Base-by-base conservation (phyloP, 2,888 invertebrate genomes). In the Teinopalpus imperialis region DNA sequence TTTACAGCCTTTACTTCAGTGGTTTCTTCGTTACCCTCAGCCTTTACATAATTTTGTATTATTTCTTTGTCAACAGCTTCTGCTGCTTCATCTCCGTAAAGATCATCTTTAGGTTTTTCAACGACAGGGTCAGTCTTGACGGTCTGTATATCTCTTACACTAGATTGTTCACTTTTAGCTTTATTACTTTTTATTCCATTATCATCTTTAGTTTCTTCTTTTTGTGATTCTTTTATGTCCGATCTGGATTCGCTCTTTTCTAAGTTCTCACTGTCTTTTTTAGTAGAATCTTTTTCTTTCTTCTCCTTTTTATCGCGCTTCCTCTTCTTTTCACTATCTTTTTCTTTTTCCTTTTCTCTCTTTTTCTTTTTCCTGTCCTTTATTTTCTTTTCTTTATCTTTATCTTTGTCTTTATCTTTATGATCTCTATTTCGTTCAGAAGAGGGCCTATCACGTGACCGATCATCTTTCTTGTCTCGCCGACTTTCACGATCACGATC, bases 1-100 rank as follows among this genome's bases (percentile, higher is more conserved):
- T 87, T 86, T 49, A 61, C 57, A 31, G 65, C 69, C 56, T 74
- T 76, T 9, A 49, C 56, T 36, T 74, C 69, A 8, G 61, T 59
- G 3, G 55, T 48, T 21, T 64, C 60, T 3, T 69, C 64, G 29
- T 62, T 72, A 31, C 72, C 73, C 35, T 80, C 78, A 24, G 71
- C 53, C 75, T 90, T 91, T 0, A 89, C 79, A 58, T 91, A 91
- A 56, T 85, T 90, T 68, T 91, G 82, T 34, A 91, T 86, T 14
- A 91, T 90, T 68, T 85, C 85, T 54, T 88, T 89, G 63, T 92
- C 91, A 26, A 92, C 80, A 40, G 89, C 87, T 66, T 86, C 90
- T 1, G 79, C 66, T 43, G 88, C 72, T 61, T 91, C 85, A 54
- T 91, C 91, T 3, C 82, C 90, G 54, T 91, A 91, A 47, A 91